Evolutionary conservation across 2,888 invertebrate species (phyloP).

Genomic region (Harpalus rubripes): DNA sequence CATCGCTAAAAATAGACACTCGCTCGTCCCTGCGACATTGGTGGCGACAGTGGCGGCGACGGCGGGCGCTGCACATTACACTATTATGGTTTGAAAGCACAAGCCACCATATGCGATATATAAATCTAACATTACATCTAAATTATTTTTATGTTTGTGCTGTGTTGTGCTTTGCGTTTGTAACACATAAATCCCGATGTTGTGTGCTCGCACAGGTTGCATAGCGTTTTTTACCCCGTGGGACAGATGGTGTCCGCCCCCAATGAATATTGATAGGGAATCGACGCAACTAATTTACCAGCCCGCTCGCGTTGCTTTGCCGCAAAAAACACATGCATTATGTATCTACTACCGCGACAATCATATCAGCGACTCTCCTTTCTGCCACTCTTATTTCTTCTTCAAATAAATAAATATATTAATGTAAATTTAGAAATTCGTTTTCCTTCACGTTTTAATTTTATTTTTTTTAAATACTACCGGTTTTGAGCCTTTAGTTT

Average conservation of each 20-base stretch:
- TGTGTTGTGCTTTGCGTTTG: background rate
- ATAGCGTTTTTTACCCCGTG: constrained; percentile 58
- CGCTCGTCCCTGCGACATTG: too few relatives aligned
- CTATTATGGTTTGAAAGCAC: background rate
- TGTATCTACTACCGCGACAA: constrained; percentile 61
- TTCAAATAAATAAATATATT: background rate
- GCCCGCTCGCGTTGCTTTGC: constrained; percentile 70
- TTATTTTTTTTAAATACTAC: too few relatives aligned
- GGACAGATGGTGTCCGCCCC: constrained; percentile 72
- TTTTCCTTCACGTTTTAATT: too few relatives aligned
- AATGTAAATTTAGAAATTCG: too few relatives aligned
- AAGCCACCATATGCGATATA: constrained; percentile 40
- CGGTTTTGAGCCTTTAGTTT: too few relatives aligned
- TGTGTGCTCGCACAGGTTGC: constrained; percentile 61
- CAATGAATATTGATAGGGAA: constrained; percentile 77
- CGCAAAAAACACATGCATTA: constrained; percentile 70
- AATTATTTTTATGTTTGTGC: constrained; percentile 29
- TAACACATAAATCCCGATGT: constrained; percentile 54
- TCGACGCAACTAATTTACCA: constrained; percentile 74
- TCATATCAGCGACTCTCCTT: constrained; percentile 30
- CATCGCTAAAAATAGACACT: too few relatives aligned
- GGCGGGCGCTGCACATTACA: too few relatives aligned
- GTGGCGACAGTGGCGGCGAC: too few relatives aligned
- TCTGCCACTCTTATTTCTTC: background rate
- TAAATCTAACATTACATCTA: constrained; percentile 40